Conservation (phyloP, 2,888 invertebrate species). For the Polydrusus tereticollis region DNA sequence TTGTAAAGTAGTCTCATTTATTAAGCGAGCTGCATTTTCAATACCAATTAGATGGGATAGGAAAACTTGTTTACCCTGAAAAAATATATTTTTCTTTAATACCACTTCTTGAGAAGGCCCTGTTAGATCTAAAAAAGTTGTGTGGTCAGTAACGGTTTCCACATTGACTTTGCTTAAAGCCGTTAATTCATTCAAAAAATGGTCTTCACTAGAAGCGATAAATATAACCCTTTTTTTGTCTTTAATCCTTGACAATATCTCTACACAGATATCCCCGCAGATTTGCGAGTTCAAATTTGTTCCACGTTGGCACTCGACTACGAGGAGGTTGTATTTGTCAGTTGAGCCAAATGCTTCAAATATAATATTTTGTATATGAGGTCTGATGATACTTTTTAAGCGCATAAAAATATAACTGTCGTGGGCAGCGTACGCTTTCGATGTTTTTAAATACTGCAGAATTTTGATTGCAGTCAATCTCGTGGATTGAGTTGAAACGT, state of each 20-base stretch:
- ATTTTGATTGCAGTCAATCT: slow-evolving; percentile 35
- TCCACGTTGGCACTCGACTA: slow-evolving; percentile 36
- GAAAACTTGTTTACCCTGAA: slow-evolving; percentile 21
- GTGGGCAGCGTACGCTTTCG: neutral
- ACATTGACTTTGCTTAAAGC: neutral
- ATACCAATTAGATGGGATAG: slow-evolving; percentile 25
- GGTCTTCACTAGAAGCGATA: neutral
- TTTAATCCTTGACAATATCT: neutral
- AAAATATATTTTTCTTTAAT: slow-evolving; percentile 17
- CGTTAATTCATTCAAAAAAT: neutral
- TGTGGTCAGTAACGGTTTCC: neutral
- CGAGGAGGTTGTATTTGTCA: slow-evolving; percentile 19
- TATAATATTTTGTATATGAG: slow-evolving; percentile 22
- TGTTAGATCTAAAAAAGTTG: slow-evolving; percentile 24
- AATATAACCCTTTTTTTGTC: neutral
- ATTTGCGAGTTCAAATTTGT: neutral
- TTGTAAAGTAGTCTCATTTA: slow-evolving; percentile 14
- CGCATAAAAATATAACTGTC: slow-evolving; percentile 42
- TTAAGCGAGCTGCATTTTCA: slow-evolving; percentile 9
- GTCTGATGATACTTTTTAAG: slow-evolving; percentile 9
- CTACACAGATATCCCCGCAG: neutral
- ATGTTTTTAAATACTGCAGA: slow-evolving; percentile 22
- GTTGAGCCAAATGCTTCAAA: slow-evolving; percentile 10
- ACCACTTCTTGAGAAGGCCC: slow-evolving; percentile 14
- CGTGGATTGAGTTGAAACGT: slow-evolving; percentile 24